Percentiles rank a stretch among this genome's conserved stretches.
phyloP scores from a whole-genome alignment of 1,140 invertebrate species.

The Atta texana region DNA sequence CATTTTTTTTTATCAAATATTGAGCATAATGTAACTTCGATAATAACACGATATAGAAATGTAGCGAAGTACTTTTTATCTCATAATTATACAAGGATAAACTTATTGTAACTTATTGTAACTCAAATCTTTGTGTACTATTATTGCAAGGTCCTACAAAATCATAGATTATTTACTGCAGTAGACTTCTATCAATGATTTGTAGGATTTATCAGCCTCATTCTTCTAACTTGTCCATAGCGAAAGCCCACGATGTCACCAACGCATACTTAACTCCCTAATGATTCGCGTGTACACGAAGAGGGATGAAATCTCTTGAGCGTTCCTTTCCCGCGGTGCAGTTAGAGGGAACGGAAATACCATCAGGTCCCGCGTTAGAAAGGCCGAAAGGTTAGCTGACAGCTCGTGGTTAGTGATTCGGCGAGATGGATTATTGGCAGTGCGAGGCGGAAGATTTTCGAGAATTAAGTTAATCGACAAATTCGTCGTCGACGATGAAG shows the following conservation, averaged over 20 bases:
- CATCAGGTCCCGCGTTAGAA: constrained; percentile 72
- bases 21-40: constrained; percentile 6
- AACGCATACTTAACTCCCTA: constrained; percentile 64
- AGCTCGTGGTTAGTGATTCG: constrained; percentile 81
- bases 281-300: constrained; percentile 35
- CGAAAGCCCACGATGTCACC: constrained; percentile 73
- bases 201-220: constrained; percentile 27
- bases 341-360: constrained; percentile 68
- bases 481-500: constrained; percentile 65
- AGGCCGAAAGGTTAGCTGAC: constrained; percentile 75
- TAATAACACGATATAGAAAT: constrained; percentile 15
- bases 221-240: neutral
- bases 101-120: neutral
- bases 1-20: constrained; percentile 34
- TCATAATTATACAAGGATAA: constrained; percentile 27
- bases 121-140: neutral
- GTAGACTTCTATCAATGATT: constrained; percentile 12
- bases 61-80: neutral
- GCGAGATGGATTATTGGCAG: constrained; percentile 83
- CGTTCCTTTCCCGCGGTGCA: constrained; percentile 62
- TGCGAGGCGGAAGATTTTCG: constrained; percentile 79
- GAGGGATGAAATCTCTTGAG: constrained; percentile 70
- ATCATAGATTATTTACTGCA: neutral
- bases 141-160: neutral
- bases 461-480: constrained; percentile 65